Percentiles rank a stretch among this genome's conserved stretches.
phyloP scores from a whole-genome alignment of 2,888 invertebrate species.

The Epistrophe eligans region DNA sequence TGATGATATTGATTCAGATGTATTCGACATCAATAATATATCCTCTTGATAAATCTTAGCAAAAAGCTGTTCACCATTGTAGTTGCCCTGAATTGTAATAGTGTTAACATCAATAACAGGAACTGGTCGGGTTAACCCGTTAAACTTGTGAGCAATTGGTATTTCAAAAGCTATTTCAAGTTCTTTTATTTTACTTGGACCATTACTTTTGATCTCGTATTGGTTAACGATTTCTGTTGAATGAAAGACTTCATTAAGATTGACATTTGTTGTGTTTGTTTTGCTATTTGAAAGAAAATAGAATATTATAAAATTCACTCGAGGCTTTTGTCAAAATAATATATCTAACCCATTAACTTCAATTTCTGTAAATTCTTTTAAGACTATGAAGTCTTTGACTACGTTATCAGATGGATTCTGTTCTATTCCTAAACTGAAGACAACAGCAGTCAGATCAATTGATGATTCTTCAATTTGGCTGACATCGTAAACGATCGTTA shows the following conservation, averaged over 20 bases:
- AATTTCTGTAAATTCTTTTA: slow-evolving; percentile 82
- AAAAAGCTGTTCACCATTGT: slow-evolving; percentile 80
- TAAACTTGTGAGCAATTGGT: slow-evolving; percentile 81
- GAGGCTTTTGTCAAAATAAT: not conserved
- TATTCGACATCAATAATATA: slow-evolving; percentile 80
- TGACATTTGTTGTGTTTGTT: slow-evolving; percentile 80
- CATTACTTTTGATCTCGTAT: slow-evolving; percentile 82
- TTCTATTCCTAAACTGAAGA: slow-evolving; percentile 83
- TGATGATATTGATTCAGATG: slow-evolving; percentile 78
- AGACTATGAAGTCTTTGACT: slow-evolving; percentile 78
- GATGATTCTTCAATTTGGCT: slow-evolving; percentile 80
- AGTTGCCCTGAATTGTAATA: slow-evolving; percentile 81
- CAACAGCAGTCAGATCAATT: slow-evolving; percentile 81
- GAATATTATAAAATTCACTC: too few species aligned
- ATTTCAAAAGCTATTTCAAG: slow-evolving; percentile 81
- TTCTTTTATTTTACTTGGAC: slow-evolving; percentile 82
- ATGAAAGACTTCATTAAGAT: slow-evolving; percentile 81
- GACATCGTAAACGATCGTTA: slow-evolving; percentile 82
- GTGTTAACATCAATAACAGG: slow-evolving; percentile 81
- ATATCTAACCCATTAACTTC: slow-evolving; percentile 81
- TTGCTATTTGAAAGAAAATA: slow-evolving; percentile 76
- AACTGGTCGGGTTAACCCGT: slow-evolving; percentile 79
- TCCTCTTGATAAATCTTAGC: slow-evolving; percentile 81
- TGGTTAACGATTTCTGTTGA: slow-evolving; percentile 80
- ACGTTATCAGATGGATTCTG: slow-evolving; percentile 80